Conservation (phyloP, 1,140 invertebrate genomes). For the Drosophila watanabei region DNA sequence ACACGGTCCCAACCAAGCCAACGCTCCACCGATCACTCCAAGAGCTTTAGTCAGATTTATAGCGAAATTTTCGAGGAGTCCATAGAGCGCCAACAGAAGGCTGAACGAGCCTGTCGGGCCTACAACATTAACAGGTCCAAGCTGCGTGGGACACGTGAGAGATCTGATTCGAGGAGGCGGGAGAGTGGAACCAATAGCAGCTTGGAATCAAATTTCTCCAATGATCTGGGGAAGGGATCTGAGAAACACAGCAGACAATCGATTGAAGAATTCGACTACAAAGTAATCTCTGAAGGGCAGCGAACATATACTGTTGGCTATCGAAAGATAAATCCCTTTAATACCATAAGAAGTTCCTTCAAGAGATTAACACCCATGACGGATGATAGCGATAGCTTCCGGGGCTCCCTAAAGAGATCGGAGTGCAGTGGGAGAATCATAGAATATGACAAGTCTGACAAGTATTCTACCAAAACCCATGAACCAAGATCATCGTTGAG, state of each 20-base stretch:
- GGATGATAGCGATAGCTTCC: no score
- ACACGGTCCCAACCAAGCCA: background rate
- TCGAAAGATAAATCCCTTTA: background rate
- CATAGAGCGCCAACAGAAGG: constrained; percentile 47
- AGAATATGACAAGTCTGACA: background rate
- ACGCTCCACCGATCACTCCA: constrained; percentile 50
- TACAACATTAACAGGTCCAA: constrained; percentile 38
- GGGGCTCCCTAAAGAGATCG: background rate
- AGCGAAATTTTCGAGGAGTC: constrained; percentile 69
- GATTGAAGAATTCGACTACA: background rate
- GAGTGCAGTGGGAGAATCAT: background rate
- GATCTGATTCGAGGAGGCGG: background rate
- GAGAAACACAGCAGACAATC: background rate
- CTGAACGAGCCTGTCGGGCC: constrained; percentile 26
- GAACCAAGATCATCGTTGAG: background rate
- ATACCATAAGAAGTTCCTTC: constrained; percentile 5
- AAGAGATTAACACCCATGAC: constrained; percentile 10
- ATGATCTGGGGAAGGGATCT: background rate
- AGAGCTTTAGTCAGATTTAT: constrained; percentile 68
- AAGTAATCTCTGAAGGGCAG: background rate
- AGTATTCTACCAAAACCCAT: background rate
- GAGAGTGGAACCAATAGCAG: constrained; percentile 1
- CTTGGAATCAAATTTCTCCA: constrained; percentile 1
- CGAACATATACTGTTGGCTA: constrained; percentile 3
- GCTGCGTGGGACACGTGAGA: background rate